These are phyloP conservation scores for Brenthis ino DNA, from an alignment of 2,888 invertebrate species.

Conservation along the genomic window DNA sequence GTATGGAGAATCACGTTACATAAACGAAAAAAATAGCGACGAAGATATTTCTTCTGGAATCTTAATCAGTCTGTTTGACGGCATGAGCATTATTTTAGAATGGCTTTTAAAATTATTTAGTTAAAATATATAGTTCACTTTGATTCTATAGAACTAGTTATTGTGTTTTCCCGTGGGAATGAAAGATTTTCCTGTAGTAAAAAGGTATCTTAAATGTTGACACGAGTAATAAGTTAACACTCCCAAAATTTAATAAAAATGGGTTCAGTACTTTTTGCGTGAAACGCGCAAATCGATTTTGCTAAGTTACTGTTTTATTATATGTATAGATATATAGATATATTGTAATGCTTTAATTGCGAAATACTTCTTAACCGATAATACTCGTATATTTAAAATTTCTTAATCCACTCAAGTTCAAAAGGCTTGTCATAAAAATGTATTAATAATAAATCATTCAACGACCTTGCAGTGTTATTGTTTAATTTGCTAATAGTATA, in stretches of 20 bases:
- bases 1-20: too few species aligned
- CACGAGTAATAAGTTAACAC: too few species aligned
- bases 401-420: conserved; percentile 44
- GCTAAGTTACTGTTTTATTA: too few species aligned
- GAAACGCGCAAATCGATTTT: too few species aligned
- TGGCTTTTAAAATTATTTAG: neutral
- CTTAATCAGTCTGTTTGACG: neutral
- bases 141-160: too few species aligned
- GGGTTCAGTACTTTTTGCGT: too few species aligned
- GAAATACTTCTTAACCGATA: conserved; percentile 50
- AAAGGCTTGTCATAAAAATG: conserved; percentile 43
- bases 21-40: too few species aligned
- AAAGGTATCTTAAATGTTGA: too few species aligned
- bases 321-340: too few species aligned
- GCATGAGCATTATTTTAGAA: neutral
- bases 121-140: neutral
- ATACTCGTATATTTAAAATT: conserved; percentile 46
- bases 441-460: conserved; percentile 51
- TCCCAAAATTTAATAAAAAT: too few species aligned
- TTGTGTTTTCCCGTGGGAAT: too few species aligned
- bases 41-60: conserved; percentile 19
- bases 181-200: too few species aligned
- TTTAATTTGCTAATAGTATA: conserved; percentile 36
- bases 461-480: conserved; percentile 50
- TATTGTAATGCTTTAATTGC: conserved; percentile 37